Base-by-base conservation (phyloP, 2,797 vertebrate species). In the Loriculus beryllinus region DNA sequence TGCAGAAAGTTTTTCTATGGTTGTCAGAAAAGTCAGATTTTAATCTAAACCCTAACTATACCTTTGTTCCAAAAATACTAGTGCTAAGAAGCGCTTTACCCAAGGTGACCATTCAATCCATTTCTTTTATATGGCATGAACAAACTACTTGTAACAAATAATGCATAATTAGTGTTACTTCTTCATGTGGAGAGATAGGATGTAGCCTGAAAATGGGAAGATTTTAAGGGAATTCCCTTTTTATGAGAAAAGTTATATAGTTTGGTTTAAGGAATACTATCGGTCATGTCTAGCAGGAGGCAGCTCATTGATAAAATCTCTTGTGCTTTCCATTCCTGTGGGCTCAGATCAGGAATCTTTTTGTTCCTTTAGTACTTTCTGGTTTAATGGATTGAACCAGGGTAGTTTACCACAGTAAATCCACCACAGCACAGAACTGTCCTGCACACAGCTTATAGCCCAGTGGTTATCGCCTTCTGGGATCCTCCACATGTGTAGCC, bases 1-100 rank as follows among this genome's bases (percentile, higher is more conserved):
- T 65, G 28, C 15, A 45, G 54, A 16, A 84, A 75, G 33, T 54
- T 69, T 43, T 82, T 75, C 47, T 39, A 43, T 8, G 22, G n/a
- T 68, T 95, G 90, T 86, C 28, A 60, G 18, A 84, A 82, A 21
- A 83, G 37, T 65, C 52, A 75, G 29, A 72, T 75, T 95, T 92
- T 76, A 82, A 56, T 65, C 77, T 86, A 72, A 87, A 28, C 21
- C 26, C 14, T 87, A 85, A 76, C 85, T 62, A 85, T 40, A 69
- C 13, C 25, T 83, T 62, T 57, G 14, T 39, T 87, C 72, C 9
- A 59, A 70, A 86, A 91, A 40, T 33, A 63, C 8, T 45, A 52
- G 17, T 20, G 20, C 37, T 64, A 59, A 29, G 52, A 67, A 72
- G n/a, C 15, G 7, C 80, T 93, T 74, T 77, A 33, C 23, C 3